Conservation (phyloP, 1,140 invertebrate species). For the Neuroterus valhalla region DNA sequence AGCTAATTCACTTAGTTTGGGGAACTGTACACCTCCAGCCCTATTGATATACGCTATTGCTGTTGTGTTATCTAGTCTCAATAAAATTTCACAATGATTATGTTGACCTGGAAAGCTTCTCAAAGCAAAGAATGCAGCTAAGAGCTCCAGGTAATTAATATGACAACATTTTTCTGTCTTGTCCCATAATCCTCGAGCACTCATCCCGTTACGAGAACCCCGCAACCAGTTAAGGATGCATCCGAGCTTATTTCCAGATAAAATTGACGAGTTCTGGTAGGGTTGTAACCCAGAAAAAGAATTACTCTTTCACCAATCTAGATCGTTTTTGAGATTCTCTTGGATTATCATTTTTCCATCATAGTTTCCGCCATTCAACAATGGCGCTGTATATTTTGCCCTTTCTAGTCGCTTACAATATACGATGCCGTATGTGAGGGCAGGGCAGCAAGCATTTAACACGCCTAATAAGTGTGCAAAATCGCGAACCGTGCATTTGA, state of each 20-base stretch:
- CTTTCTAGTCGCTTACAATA: too few species aligned
- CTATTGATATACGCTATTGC: constrained; percentile 64
- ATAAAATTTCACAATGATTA: constrained; percentile 54
- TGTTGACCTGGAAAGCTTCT: neutral
- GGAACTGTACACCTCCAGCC: constrained; percentile 54
- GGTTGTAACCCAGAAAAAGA: too few species aligned
- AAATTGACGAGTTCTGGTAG: too few species aligned
- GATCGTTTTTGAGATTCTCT: constrained; percentile 6
- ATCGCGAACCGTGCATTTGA: constrained; percentile 8
- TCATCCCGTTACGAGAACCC: constrained; percentile 41
- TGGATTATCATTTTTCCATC: constrained; percentile 29
- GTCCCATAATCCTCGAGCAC: too few species aligned
- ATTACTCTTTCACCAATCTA: constrained; percentile 16
- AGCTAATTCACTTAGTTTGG: constrained; percentile 52
- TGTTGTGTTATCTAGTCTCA: constrained; percentile 67
- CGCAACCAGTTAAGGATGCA: constrained; percentile 50
- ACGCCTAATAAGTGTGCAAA: too few species aligned
- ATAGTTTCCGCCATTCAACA: constrained; percentile 29
- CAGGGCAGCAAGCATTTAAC: constrained; percentile 32
- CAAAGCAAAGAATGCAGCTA: constrained; percentile 55
- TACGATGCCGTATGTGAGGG: too few species aligned
- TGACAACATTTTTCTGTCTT: too few species aligned
- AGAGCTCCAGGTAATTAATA: constrained; percentile 65
- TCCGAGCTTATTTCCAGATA: too few species aligned
- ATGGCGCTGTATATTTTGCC: too few species aligned